phyloP scores from a whole-genome alignment of 2,797 vertebrate genomes.

The Chelon labrosus region DNA sequence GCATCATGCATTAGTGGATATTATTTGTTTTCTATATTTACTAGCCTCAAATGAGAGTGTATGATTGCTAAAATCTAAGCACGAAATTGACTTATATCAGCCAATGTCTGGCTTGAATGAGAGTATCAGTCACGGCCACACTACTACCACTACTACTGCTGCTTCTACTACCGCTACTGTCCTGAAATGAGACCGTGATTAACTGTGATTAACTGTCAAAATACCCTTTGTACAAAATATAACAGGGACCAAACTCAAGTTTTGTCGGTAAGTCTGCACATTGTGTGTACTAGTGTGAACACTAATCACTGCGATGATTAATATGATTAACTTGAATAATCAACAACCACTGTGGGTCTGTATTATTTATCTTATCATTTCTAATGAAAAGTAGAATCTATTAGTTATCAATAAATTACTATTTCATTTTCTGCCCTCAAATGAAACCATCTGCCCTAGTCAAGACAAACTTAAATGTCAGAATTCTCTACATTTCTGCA shows the following conservation, averaged over 20 bases:
- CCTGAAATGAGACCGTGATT: too few species aligned
- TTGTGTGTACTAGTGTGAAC: not conserved
- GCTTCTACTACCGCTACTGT: too few species aligned
- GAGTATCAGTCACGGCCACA: too few species aligned
- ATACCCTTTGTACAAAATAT: too few species aligned
- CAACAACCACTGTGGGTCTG: not conserved
- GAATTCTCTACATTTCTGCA: too few species aligned
- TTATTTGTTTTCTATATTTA: not conserved
- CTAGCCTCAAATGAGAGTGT: not conserved
- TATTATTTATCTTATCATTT: conserved; percentile 4
- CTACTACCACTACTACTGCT: too few species aligned
- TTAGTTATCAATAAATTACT: conserved; percentile 14
- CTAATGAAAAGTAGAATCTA: conserved; percentile 20
- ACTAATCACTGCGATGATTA: not conserved
- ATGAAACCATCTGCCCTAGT: not conserved
- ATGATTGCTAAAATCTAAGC: not conserved
- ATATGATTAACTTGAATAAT: not conserved
- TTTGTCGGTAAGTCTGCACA: not conserved
- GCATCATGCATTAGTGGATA: not conserved
- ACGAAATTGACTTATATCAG: too few species aligned
- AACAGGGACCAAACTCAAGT: not conserved
- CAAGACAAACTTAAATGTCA: not conserved
- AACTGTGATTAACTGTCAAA: too few species aligned
- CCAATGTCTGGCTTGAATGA: too few species aligned
- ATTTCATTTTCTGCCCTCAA: not conserved